These are phyloP conservation scores for Hydrochoerus hydrochaeris DNA, from an alignment of 2,113 vertebrate species.

Conservation along the genomic window DNA sequence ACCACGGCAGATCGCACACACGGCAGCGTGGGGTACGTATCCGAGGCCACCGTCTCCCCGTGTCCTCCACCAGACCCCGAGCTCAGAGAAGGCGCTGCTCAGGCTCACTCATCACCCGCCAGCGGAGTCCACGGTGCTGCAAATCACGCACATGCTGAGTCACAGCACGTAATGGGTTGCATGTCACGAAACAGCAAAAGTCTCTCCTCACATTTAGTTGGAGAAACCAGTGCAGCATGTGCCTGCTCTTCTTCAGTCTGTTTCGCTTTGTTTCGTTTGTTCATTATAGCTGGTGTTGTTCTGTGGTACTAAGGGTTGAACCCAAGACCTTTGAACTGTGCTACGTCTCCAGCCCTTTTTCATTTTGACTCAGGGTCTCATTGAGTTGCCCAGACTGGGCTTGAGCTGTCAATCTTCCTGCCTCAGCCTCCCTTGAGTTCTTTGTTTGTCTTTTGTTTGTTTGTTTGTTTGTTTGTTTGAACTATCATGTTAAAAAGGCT, in stretches of 20 bases:
- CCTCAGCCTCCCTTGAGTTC: neutral
- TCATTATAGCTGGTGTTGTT: neutral
- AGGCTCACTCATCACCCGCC: neutral
- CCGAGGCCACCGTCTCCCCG: accelerated
- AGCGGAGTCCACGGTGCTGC: neutral
- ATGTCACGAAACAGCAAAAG: too few species aligned
- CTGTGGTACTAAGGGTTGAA: neutral
- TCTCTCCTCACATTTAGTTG: neutral
- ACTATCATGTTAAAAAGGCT: neutral
- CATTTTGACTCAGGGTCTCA: neutral
- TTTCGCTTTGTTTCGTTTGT: neutral
- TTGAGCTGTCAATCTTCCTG: neutral
- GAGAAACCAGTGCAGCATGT: neutral
- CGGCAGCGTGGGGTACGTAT: accelerated
- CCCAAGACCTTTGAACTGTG: neutral
- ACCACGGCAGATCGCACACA: accelerated
- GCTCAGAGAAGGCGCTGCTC: neutral
- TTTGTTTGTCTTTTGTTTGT: neutral
- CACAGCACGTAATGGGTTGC: neutral
- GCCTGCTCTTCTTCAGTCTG: neutral
- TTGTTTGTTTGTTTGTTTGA: too few species aligned
- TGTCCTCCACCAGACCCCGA: too few species aligned
- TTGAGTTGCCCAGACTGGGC: neutral
- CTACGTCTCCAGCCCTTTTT: neutral
- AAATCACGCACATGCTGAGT: neutral